phyloP scores from a whole-genome alignment of 2,888 invertebrate species.

The Dugesia japonica region DNA sequence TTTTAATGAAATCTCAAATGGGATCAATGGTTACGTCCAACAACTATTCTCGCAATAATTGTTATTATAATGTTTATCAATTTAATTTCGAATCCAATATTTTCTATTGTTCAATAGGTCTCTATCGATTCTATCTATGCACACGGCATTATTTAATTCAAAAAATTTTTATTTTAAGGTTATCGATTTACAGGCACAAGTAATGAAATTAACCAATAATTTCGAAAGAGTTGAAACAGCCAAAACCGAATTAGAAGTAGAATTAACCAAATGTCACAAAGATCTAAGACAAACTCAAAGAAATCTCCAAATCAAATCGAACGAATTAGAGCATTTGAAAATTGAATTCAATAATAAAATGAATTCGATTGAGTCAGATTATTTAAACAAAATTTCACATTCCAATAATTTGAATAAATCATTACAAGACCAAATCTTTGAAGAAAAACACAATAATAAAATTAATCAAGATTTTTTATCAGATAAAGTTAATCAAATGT shows the following conservation, averaged over 20 bases:
- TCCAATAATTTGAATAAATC: background rate
- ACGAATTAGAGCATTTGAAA: background rate
- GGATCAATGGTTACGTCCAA: too few relatives aligned
- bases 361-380: background rate
- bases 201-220: background rate
- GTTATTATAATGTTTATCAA: background rate
- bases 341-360: background rate
- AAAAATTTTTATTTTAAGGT: background rate
- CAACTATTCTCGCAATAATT: too few relatives aligned
- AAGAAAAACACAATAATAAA: background rate
- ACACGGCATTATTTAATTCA: background rate
- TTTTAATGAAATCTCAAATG: too few relatives aligned
- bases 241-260: background rate
- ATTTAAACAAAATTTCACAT: constrained; percentile 3
- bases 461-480: background rate
- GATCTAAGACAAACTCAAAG: background rate
- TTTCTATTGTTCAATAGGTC: background rate
- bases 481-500: background rate
- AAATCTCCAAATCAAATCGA: background rate
- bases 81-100: background rate
- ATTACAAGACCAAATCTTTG: background rate
- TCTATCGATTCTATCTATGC: too few relatives aligned
- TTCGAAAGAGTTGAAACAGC: background rate
- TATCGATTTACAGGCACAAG: background rate
- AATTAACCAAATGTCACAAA: background rate